Percentiles rank a stretch among this genome's conserved stretches.
Conservation (phyloP, 2,888 invertebrate genomes). For the Notocelia uddmanniana region DNA sequence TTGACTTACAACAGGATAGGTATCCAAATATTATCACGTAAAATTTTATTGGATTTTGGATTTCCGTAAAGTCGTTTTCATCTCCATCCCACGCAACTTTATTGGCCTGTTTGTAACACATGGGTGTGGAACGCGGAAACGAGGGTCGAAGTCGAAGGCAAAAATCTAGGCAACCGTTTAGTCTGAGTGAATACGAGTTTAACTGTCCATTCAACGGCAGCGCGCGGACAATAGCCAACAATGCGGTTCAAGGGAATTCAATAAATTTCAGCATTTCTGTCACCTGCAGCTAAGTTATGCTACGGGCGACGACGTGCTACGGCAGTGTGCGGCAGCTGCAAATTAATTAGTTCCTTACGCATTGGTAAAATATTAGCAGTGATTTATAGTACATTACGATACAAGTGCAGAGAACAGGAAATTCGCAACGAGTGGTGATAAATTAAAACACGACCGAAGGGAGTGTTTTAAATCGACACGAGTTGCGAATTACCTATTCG, state of each 20-base stretch:
- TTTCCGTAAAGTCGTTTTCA: background rate
- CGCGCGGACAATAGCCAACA: slow-evolving; percentile 70
- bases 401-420: too few relatives aligned
- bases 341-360: background rate
- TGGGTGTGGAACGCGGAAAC: slow-evolving; percentile 71
- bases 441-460: too few relatives aligned
- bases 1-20: background rate
- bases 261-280: slow-evolving; percentile 60
- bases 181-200: slow-evolving; percentile 75
- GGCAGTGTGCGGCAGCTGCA: background rate
- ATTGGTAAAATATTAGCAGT: background rate
- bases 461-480: too few relatives aligned
- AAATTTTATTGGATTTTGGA: background rate
- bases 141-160: slow-evolving; percentile 63
- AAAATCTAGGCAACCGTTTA: slow-evolving; percentile 69
- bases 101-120: slow-evolving; percentile 29
- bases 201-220: slow-evolving; percentile 74
- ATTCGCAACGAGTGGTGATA: too few relatives aligned
- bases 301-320: slow-evolving; percentile 2
- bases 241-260: slow-evolving; percentile 69
- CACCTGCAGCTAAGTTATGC: slow-evolving; percentile 55
- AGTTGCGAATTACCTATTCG: too few relatives aligned
- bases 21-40: background rate
- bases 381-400: too few relatives aligned
- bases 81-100: slow-evolving; percentile 23